These are phyloP conservation scores for Ispidina lecontei DNA, from an alignment of 2,797 vertebrate species.

Conservation along the genomic window DNA sequence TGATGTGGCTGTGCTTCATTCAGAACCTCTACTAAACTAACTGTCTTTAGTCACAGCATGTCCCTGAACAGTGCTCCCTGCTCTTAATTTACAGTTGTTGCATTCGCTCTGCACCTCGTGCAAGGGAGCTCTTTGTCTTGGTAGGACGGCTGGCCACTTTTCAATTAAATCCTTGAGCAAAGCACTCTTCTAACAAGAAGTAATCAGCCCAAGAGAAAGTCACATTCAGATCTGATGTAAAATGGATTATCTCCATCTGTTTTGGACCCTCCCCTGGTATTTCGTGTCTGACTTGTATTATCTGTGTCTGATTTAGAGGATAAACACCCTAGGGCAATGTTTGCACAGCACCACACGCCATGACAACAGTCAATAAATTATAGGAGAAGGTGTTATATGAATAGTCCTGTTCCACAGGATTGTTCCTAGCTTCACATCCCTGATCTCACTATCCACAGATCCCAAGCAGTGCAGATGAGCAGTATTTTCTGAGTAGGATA, in stretches of 20 bases:
- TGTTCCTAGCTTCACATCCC: not conserved
- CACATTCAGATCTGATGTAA: not conserved
- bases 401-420: not conserved
- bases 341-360: constrained; percentile 24
- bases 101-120: not conserved
- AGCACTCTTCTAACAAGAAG: not conserved
- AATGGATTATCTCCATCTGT: constrained; percentile 50
- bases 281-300: constrained; percentile 53
- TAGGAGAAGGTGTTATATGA: not conserved
- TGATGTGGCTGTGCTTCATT: not conserved
- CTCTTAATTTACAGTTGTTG: not conserved
- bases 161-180: constrained; percentile 26
- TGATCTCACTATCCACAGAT: not conserved
- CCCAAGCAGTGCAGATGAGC: not conserved
- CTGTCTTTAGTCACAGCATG: not conserved
- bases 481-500: not conserved
- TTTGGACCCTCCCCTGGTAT: constrained; percentile 34
- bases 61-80: not conserved
- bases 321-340: constrained; percentile 47
- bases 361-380: constrained; percentile 59
- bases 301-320: constrained; percentile 59
- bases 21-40: not conserved
- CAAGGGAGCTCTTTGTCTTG: not conserved
- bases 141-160: not conserved
- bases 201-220: constrained; percentile 20